phyloP scores from a whole-genome alignment of 2,888 invertebrate species.

The Phrixothrix hirtus region DNA sequence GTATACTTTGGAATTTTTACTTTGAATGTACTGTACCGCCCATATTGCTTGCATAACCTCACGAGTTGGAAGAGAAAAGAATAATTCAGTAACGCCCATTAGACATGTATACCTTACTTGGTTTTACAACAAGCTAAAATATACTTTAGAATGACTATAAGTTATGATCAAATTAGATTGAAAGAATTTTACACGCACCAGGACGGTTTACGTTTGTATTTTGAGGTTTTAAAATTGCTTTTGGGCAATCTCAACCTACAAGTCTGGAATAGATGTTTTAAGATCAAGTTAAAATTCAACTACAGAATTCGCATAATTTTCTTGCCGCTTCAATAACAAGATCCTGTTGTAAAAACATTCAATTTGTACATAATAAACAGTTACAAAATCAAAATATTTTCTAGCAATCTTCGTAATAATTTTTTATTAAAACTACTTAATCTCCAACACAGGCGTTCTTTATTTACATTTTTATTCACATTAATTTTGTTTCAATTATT shows the following conservation, averaged over 20 bases:
- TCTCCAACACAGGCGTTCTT: no score
- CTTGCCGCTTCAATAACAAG: no score
- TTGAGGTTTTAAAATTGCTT: slow-evolving; percentile 53
- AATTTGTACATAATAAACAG: no score
- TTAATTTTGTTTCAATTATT: no score
- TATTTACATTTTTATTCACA: no score
- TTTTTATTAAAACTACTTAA: no score
- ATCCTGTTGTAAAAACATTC: no score
- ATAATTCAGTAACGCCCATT: slow-evolving; percentile 58
- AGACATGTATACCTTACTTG: slow-evolving; percentile 57
- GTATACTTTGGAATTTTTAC: slow-evolving; percentile 38
- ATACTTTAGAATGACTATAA: slow-evolving; percentile 46
- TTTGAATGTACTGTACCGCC: slow-evolving; percentile 55
- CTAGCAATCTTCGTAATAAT: no score
- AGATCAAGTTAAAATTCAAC: neutral
- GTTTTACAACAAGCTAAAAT: slow-evolving; percentile 56
- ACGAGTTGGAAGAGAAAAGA: slow-evolving; percentile 58
- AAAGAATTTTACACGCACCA: slow-evolving; percentile 31
- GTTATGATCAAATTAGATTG: slow-evolving; percentile 42
- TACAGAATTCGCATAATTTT: neutral
- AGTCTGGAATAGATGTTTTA: slow-evolving; percentile 34
- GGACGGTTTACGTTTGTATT: slow-evolving; percentile 46
- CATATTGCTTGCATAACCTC: slow-evolving; percentile 59
- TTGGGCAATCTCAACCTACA: slow-evolving; percentile 50
- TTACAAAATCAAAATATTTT: no score